A percentile compares a stretch with the other conserved stretches of the same genome.
Conservation (phyloP, 2,888 invertebrate species). For the Drosophila trichaetosa region DNA sequence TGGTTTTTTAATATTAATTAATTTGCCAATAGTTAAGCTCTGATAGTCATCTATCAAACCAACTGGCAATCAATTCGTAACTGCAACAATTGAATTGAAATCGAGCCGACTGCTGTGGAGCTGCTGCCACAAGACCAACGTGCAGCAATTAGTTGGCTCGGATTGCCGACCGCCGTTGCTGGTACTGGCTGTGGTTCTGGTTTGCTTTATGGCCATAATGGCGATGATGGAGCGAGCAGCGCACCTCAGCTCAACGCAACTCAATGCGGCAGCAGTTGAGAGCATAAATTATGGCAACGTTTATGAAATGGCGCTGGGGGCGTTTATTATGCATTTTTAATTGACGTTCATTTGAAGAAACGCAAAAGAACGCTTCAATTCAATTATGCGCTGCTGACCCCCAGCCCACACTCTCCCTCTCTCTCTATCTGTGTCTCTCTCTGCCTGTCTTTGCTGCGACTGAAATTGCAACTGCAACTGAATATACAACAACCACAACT, state of each 20-base stretch:
- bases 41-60: conserved; percentile 46
- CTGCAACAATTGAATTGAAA: conserved; percentile 45
- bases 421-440: background rate
- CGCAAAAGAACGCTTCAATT: conserved; percentile 74
- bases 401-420: background rate
- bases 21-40: conserved; percentile 30
- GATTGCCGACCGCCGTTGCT: conserved; percentile 31
- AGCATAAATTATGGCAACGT: conserved; percentile 73
- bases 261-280: conserved; percentile 31
- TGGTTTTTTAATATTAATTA: conserved; percentile 17
- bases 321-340: conserved; percentile 80
- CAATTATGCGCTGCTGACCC: conserved; percentile 64
- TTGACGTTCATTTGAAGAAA: conserved; percentile 80
- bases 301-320: conserved; percentile 79
- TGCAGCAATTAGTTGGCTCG: conserved; percentile 40
- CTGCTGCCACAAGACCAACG: conserved; percentile 33
- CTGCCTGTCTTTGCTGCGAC: conserved; percentile 3
- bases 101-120: background rate
- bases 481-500: conserved; percentile 27
- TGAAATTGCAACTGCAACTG: conserved; percentile 27
- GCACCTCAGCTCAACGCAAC: conserved; percentile 4
- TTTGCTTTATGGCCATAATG: conserved; percentile 69
- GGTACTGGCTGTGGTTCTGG: conserved; percentile 50
- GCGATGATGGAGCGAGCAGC: conserved; percentile 34
- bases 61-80: conserved; percentile 54